Percentiles rank a stretch among this genome's conserved stretches.
These are phyloP conservation scores for Rhegmatorhina hoffmannsi DNA, from an alignment of 2,113 vertebrate species.

Conservation along the genomic window DNA sequence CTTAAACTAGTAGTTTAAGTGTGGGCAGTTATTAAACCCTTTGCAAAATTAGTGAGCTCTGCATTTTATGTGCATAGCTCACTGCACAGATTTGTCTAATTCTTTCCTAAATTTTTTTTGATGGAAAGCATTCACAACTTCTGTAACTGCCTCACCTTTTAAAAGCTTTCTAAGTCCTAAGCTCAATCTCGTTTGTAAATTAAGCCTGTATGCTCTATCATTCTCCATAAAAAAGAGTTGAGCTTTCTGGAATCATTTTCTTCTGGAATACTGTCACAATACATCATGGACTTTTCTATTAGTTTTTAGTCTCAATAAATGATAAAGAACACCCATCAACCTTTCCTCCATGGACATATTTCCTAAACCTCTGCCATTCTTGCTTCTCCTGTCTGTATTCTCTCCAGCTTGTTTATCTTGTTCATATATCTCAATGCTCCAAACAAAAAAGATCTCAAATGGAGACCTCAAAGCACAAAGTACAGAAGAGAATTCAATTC, in stretches of 20 bases:
- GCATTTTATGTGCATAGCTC: neutral
- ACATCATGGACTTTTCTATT: neutral
- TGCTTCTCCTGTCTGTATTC: neutral
- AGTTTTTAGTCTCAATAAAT: neutral
- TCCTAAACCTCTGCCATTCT: neutral
- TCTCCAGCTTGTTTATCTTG: neutral
- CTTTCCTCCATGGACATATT: accelerated
- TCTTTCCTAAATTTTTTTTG: neutral
- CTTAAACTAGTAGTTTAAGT: neutral
- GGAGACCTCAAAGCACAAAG: neutral
- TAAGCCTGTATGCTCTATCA: neutral
- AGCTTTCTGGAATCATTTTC: neutral
- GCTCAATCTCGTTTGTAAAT: neutral
- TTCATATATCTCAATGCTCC: neutral
- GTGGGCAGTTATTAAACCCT: neutral
- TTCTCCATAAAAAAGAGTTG: neutral
- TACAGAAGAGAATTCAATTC: neutral
- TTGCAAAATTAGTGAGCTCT: neutral
- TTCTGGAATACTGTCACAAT: neutral
- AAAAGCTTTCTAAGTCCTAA: neutral
- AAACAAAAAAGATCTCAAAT: neutral
- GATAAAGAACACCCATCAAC: neutral
- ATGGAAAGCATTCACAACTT: neutral
- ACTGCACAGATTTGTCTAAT: neutral
- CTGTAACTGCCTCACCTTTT: neutral